Evolutionary conservation across 1,140 invertebrate genomes (phyloP).

Genomic region (Orchesella cincta): DNA sequence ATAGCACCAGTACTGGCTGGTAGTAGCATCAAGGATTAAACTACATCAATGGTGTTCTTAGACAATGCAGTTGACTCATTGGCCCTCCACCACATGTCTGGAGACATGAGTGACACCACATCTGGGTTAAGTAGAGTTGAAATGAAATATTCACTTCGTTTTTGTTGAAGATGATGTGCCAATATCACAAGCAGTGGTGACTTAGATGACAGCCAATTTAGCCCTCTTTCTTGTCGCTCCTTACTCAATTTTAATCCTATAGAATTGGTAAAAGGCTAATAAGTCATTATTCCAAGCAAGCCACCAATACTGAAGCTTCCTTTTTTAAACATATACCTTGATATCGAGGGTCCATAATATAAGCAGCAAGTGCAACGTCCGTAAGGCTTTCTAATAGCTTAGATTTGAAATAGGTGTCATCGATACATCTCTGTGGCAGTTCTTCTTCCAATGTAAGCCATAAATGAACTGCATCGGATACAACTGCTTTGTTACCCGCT

Average conservation of each 20-base stretch:
- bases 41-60: background rate
- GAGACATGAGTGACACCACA: background rate
- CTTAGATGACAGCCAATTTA: background rate
- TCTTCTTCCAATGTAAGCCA: background rate
- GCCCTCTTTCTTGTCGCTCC: background rate
- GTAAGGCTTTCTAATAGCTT: background rate
- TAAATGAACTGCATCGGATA: background rate
- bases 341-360: conserved; percentile 6
- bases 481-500: no score
- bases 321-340: background rate
- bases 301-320: no score
- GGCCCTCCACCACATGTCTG: background rate
- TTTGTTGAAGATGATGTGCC: background rate
- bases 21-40: conserved; percentile 18
- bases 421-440: background rate
- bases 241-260: no score
- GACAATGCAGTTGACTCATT: background rate
- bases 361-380: background rate
- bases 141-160: background rate
- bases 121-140: background rate
- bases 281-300: no score
- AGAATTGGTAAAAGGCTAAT: no score
- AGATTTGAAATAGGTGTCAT: background rate
- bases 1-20: conserved; percentile 32
- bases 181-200: background rate